Percentiles rank a stretch among this genome's conserved stretches.
These are phyloP conservation scores for Doryteuthis pealeii DNA, from an alignment of 1,140 invertebrate genomes.

Conservation along the genomic window DNA sequence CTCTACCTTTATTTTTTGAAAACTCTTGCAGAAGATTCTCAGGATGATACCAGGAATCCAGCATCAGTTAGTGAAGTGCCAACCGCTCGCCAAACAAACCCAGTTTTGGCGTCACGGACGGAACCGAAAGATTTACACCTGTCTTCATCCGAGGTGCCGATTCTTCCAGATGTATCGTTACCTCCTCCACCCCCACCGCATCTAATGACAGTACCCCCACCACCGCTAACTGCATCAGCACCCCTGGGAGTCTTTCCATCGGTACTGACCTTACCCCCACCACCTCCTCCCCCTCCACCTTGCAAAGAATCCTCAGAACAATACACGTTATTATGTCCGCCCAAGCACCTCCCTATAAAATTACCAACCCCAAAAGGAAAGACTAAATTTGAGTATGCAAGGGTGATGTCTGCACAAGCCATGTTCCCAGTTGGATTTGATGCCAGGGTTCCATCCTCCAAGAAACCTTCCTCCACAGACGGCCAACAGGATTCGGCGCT, in stretches of 20 bases:
- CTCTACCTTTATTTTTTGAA: too few relatives aligned
- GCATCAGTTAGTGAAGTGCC: too few relatives aligned
- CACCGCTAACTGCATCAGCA: background rate
- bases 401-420: conserved; percentile 40
- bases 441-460: conserved; percentile 20
- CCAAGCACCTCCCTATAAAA: background rate
- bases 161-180: background rate
- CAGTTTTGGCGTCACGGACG: too few relatives aligned
- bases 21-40: background rate
- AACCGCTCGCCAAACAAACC: too few relatives aligned
- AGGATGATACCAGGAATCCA: background rate
- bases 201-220: background rate
- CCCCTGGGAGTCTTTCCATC: background rate
- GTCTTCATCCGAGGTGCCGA: too few relatives aligned
- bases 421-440: conserved; percentile 37
- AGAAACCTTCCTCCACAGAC: background rate
- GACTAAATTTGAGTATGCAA: conserved; percentile 14
- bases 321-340: background rate
- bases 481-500: background rate
- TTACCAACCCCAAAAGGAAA: background rate
- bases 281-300: background rate
- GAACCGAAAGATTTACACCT: too few relatives aligned
- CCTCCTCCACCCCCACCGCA: background rate
- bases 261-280: background rate
- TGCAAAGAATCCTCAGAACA: too few relatives aligned